Base-by-base conservation (phyloP, 2,888 invertebrate species). In the Eurois occulta region DNA sequence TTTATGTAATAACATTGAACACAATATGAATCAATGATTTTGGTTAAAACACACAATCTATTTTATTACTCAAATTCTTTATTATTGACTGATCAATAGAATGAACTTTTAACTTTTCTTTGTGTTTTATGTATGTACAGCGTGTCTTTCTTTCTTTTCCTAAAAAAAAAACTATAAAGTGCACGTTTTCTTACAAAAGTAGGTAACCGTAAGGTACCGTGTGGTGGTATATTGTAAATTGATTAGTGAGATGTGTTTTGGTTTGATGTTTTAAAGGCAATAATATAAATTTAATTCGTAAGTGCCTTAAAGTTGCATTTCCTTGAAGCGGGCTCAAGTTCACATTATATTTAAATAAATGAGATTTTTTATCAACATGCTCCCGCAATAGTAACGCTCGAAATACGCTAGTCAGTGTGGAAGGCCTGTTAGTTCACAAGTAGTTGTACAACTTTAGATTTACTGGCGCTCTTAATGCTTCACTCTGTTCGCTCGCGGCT, bases 381-480 rank as follows among this genome's bases (percentile, higher is more conserved):
- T 18, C 18, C 38, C 1, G 32, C 18, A 52, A 48, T 1, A 28
- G 13, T 5, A 21, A 32, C 21, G 76, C 16, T 32, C 1, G 1
- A 46, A 46, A 62, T n/a, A 38, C 16, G 58, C 18, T 10, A 10
- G n/a, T 18, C 35, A 72, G 60, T 74, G 55, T 66, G 52, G 10
- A 78, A 28, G 46, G 21, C 13, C 13, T 75, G 21, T 38, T 43
- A 72, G 60, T 72, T n/a, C n/a, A 38, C 70, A 66, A 85, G 75
- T 74, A 74, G 65, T 71, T 72, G 81, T 43, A 70, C 76, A 85
- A 87, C 58, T 88, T 87, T 75, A 88, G 66, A 87, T 87, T 88
- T 88, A 88, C 81, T 72, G 73, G 58, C 46, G 60, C 81, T 88
- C 85, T 81, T 75, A 78, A 77, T 75, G 77, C 67, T 66, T 5